Percentiles rank a stretch among this genome's conserved stretches.
Evolutionary conservation across 2,888 invertebrate genomes (phyloP).

Genomic region (Chrysotoxum bicinctum): DNA sequence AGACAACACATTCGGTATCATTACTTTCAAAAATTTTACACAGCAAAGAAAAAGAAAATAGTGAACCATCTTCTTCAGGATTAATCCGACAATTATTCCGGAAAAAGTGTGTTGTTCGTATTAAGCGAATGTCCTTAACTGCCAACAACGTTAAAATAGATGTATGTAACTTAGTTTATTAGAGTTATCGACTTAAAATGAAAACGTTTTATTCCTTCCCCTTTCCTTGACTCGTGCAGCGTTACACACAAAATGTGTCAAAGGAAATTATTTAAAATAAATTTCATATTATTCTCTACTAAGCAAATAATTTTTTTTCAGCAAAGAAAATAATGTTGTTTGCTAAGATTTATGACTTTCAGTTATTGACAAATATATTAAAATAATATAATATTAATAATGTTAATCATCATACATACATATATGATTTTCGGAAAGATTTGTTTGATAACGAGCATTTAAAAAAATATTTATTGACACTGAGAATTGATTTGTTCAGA

Average conservation of each 20-base stretch:
- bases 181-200: conserved; percentile 46
- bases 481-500: too few relatives aligned
- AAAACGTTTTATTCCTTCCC: conserved; percentile 38
- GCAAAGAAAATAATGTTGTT: too few relatives aligned
- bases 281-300: too few relatives aligned
- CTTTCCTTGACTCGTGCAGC: background rate
- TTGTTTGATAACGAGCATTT: too few relatives aligned
- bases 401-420: too few relatives aligned
- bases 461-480: too few relatives aligned
- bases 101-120: conserved; percentile 59
- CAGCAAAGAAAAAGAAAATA: background rate
- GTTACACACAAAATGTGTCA: background rate
- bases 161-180: conserved; percentile 60
- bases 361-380: too few relatives aligned
- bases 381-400: too few relatives aligned
- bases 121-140: conserved; percentile 49
- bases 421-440: too few relatives aligned
- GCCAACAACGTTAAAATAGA: conserved; percentile 41
- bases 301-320: too few relatives aligned
- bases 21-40: background rate
- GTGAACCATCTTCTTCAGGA: background rate
- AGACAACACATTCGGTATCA: background rate
- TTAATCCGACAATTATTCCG: conserved; percentile 13
- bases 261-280: background rate
- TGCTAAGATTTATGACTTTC: too few relatives aligned